Evolutionary conservation across 2,888 invertebrate genomes (phyloP).

Genomic region (Acrobasis repandana): DNA sequence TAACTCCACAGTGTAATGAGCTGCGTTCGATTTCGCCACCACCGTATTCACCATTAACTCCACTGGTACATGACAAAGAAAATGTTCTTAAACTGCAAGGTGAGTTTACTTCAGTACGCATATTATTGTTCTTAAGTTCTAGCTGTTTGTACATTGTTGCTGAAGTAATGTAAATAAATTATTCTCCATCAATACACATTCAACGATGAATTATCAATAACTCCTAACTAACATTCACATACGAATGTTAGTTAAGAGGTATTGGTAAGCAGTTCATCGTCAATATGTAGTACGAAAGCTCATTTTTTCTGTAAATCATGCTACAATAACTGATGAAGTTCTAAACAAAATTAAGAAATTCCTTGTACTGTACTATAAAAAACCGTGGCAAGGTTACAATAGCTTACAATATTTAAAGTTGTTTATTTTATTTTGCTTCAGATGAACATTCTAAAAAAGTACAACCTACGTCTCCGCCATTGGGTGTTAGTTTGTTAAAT

Average conservation of each 20-base stretch:
- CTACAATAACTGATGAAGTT: background rate
- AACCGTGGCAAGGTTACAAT: background rate
- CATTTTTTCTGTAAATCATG: background rate
- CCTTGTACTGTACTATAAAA: background rate
- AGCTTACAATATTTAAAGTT: background rate
- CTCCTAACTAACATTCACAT: too few relatives aligned
- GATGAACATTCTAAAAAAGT: background rate
- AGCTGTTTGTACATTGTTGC: background rate
- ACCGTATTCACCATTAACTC: slow-evolving; percentile 5
- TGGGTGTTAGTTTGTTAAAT: background rate
- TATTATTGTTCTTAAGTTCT: background rate
- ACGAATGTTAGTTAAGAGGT: too few relatives aligned
- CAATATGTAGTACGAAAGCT: too few relatives aligned
- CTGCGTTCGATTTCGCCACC: slow-evolving; percentile 7
- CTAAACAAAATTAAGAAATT: background rate
- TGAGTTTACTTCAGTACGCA: slow-evolving; percentile 1
- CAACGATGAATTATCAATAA: too few relatives aligned
- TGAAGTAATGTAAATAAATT: background rate
- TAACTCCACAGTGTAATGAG: slow-evolving; percentile 8
- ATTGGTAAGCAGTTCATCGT: too few relatives aligned
- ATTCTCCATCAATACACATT: too few relatives aligned
- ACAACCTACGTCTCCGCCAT: background rate
- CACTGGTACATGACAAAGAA: background rate
- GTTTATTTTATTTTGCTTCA: slow-evolving; percentile 5
- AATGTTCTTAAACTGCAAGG: background rate